Evolutionary conservation across 2,888 invertebrate species (phyloP), one percentile per base, ranked within the genome.

Genomic region (Hirtodrosophila cameraria): DNA sequence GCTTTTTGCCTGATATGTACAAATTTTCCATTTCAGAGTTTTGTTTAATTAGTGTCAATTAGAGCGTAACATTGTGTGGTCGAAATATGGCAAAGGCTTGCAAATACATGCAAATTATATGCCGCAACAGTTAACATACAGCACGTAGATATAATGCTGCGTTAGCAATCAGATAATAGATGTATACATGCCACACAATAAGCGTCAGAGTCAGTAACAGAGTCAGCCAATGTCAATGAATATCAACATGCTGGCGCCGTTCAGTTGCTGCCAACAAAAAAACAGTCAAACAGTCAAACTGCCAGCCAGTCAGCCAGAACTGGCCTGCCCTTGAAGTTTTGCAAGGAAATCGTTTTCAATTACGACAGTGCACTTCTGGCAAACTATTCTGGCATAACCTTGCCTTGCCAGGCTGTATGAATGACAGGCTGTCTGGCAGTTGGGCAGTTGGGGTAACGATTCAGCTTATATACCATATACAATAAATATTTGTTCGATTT

Each of bases 311-410:
- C 16, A 46, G 49, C 38, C 38, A 55, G n/a, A n/a, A 31, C 49
- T 57, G 65, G 50, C 43, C 7, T 65, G 81, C 62, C 86, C 79
- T 80, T 79, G 79, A 75, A 75, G 57, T 57, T 66, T 23, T 20
- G 61, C 71, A 74, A 65, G 86, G 71, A 85, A 85, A 82, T 85
- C 83, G 68, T 61, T 87, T 81, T 81, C 81, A 87, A 81, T 85
- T 87, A 85, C 79, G 49, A 36, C 70, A 50, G 46, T 64, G 65
- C 49, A 49, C 57, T n/a, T n/a, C n/a, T 68, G 72, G 63, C 60
- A 74, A n/a, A 75, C 86, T 80, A 65, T 67, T 58, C 53, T 65
- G 57, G 57, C 60, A 57, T 85, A 65, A 48, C 86, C 86, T 78
- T 79, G 84, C 81, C 75, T 27, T 67, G 58, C 55, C 72, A 52